Percentiles rank a stretch among this genome's conserved stretches.
phyloP scores from a whole-genome alignment of 2,113 vertebrate species.

The Oncorhynchus masou region DNA sequence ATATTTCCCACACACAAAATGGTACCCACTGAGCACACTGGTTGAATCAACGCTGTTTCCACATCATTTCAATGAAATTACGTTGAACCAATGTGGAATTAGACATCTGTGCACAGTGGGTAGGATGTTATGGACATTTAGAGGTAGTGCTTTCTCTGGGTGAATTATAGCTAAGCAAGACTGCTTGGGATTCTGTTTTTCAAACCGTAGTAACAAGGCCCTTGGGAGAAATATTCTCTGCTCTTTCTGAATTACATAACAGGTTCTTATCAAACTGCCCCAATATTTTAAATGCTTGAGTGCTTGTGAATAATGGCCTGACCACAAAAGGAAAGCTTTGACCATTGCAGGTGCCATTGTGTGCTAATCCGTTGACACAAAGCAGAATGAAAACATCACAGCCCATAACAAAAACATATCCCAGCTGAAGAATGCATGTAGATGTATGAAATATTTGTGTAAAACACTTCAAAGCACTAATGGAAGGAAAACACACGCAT shows the following conservation, averaged over 20 bases:
- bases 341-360: not conserved
- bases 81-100: too few species aligned
- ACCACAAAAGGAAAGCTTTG: not conserved
- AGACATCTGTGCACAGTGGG: not conserved
- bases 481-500: too few species aligned
- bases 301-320: not conserved
- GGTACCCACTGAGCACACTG: not conserved
- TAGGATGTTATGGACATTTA: too few species aligned
- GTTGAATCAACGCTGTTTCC: too few species aligned
- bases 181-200: too few species aligned
- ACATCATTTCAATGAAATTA: too few species aligned
- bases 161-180: too few species aligned
- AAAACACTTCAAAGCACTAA: not conserved
- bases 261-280: slow-evolving; percentile 2
- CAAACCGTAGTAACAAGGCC: too few species aligned
- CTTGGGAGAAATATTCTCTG: not conserved
- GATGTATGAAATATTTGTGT: not conserved
- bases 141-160: too few species aligned
- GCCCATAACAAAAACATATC: not conserved
- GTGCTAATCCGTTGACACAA: not conserved
- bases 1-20: not conserved
- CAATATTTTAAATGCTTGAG: not conserved
- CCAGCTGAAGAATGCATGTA: not conserved
- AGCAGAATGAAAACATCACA: not conserved
- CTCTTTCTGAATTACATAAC: not conserved